Evolutionary conservation across 2,797 vertebrate genomes (phyloP).

Genomic region (Lithobates sylvaticus): DNA sequence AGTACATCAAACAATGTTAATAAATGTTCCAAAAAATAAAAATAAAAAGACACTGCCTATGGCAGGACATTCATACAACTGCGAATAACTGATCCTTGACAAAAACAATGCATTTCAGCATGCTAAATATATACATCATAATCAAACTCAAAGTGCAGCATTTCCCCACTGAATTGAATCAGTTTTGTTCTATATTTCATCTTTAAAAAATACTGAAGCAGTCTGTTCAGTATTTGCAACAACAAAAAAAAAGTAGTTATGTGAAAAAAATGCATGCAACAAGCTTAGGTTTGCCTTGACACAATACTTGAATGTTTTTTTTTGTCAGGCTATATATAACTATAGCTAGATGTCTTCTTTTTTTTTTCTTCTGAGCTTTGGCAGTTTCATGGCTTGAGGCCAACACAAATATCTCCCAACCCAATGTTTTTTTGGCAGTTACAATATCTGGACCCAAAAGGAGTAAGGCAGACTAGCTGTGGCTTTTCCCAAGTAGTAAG

Average conservation of each 20-base stretch:
- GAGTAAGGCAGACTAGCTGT: no score
- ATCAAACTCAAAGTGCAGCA: slow-evolving; percentile 14
- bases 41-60: not conserved
- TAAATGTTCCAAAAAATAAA: slow-evolving; percentile 12
- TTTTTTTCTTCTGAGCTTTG: no score
- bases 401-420: no score
- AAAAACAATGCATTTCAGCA: slow-evolving; percentile 4
- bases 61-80: not conserved
- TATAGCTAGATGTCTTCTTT: no score
- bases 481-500: no score
- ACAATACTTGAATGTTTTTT: no score
- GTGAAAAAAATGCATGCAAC: slow-evolving; percentile 19
- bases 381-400: no score
- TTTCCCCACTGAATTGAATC: not conserved
- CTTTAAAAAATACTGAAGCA: not conserved
- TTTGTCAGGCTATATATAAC: no score
- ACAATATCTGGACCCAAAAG: no score
- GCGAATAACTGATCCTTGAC: not conserved
- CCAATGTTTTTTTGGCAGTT: no score
- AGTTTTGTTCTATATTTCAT: not conserved
- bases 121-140: slow-evolving; percentile 22
- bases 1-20: not conserved
- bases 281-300: not conserved
- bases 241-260: not conserved
- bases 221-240: not conserved